Evolutionary conservation across 2,797 vertebrate species (phyloP).

Genomic region (Diceros bicornis): DNA sequence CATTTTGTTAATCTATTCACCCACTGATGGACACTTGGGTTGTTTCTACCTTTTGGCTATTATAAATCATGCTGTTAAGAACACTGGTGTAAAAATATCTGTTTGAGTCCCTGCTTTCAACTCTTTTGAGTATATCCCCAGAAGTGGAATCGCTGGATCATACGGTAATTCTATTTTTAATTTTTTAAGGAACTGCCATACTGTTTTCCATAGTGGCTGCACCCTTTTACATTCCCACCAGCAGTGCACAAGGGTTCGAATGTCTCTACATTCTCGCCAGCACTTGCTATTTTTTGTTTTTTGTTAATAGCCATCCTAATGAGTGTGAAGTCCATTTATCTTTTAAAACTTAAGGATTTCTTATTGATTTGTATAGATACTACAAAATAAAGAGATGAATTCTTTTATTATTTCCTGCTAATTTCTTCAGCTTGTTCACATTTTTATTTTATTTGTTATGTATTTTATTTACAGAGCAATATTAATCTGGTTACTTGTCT

Average conservation of each 20-base stretch:
- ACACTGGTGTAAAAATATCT: neutral
- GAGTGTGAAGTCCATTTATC: neutral
- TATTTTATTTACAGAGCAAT: constrained; percentile 6
- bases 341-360: constrained; percentile 21
- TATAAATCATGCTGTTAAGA: neutral
- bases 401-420: neutral
- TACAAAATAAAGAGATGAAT: constrained; percentile 1
- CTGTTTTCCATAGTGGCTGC: neutral
- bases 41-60: neutral
- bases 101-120: neutral
- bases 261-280: neutral
- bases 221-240: neutral
- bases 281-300: neutral
- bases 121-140: neutral
- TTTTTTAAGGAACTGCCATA: neutral
- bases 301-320: neutral
- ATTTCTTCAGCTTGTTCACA: neutral
- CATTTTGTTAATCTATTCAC: neutral
- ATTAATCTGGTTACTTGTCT: neutral
- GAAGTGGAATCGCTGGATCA: neutral
- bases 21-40: neutral
- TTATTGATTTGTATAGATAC: neutral
- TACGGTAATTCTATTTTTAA: neutral
- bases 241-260: neutral
- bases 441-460: neutral